Base-by-base conservation (phyloP, 2,888 invertebrate species). In the Cheiracanthium punctorium region DNA sequence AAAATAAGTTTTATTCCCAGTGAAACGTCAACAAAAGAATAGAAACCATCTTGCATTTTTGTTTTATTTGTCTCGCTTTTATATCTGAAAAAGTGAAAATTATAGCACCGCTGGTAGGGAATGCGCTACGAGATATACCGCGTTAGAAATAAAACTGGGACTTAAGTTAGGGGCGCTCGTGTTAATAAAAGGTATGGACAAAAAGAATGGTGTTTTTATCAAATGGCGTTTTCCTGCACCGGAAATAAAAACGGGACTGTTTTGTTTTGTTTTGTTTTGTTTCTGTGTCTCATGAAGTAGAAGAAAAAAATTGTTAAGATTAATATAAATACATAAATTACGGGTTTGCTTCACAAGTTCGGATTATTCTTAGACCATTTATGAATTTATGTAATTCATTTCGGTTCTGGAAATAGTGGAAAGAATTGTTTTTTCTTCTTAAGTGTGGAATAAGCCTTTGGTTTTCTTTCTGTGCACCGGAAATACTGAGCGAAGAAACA, bases 1-100 rank as follows among this genome's bases (percentile, higher is more conserved):
- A 74, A 58, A 71, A 75, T 75, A 82, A 82, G 43, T 82, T 82
- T 82, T 82, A 70, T 75, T 69, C 74, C 12, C 70, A 24, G 69
- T 64, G 33, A 82, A 75, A 72, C 75, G 69, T 30, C 58, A 75
- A 70, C 75, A 52, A 37, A n/a, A 43, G 69, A 73, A 74, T 37
- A 48, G 43, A 41, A 74, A 14, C 28, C 65, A 29, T 14, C n/a
- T 79, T 12, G 58, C 24, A 58, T 58, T 58, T n/a, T 10, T 58
- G 58, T 24, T 58, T 58, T 58, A 20, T 58, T 58, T 58, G 24
- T 58, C 58, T 58, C 58, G 58, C 20, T 24, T 58, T 58, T 58
- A 24, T 58, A 24, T 58, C 24, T 58, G 24, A 20, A 58, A 37
- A 58, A 58, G 58, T 58, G 58, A 58, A 58, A 58, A 58, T 58